Evolutionary conservation across 2,113 vertebrate species (phyloP).

Genomic region (Epinephelus moara): DNA sequence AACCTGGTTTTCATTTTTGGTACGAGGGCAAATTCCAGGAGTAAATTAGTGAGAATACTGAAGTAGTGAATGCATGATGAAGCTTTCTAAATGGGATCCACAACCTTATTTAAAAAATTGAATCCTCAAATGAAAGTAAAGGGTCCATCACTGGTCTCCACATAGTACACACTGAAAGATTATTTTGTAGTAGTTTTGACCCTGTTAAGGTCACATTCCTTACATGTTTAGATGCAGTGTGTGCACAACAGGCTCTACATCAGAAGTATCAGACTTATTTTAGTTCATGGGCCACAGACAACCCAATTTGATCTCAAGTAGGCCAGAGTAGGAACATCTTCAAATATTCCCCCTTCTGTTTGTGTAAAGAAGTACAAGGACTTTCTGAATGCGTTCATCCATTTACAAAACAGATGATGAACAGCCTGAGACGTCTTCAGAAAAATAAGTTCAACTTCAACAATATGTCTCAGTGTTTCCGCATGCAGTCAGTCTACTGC

Average conservation of each 20-base stretch:
- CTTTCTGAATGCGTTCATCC: too few relatives aligned
- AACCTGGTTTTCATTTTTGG: neutral
- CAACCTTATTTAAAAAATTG: neutral
- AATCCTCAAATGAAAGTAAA: constrained; percentile 11
- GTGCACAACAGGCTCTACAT: neutral
- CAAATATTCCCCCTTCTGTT: too few relatives aligned
- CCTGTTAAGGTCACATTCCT: neutral
- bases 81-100: neutral
- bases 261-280: too few relatives aligned
- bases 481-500: too few relatives aligned
- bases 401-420: too few relatives aligned
- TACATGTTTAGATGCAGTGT: neutral
- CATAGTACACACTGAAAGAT: neutral
- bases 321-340: too few relatives aligned
- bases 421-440: too few relatives aligned
- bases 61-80: neutral
- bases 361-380: too few relatives aligned
- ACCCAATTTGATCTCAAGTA: too few relatives aligned
- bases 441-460: too few relatives aligned
- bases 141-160: neutral
- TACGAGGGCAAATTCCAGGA: neutral
- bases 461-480: too few relatives aligned
- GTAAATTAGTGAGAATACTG: constrained; percentile 1
- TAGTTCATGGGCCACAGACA: too few relatives aligned
- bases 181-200: constrained; percentile 12